phyloP scores from a whole-genome alignment of 2,888 invertebrate species.

The Scaeva pyrastri region DNA sequence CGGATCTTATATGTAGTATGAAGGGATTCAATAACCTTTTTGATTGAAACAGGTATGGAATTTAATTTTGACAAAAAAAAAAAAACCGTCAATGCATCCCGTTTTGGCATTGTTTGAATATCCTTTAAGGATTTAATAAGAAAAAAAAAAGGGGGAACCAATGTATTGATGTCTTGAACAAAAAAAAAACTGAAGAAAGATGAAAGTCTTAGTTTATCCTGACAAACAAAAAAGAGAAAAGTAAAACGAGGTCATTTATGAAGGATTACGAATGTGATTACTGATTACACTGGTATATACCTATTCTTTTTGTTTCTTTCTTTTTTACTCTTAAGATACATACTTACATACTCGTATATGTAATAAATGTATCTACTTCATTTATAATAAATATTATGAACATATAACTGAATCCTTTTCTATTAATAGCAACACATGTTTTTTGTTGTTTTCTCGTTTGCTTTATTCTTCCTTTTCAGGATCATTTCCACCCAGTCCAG shows the following conservation, averaged over 20 bases:
- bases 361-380: neutral
- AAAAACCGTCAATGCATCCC: constrained; percentile 54
- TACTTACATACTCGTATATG: too few species aligned
- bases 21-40: constrained; percentile 74
- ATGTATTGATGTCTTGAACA: constrained; percentile 4
- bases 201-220: constrained; percentile 46
- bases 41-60: constrained; percentile 70
- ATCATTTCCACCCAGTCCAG: constrained; percentile 98
- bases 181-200: neutral
- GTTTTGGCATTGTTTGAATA: constrained; percentile 66
- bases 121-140: constrained; percentile 37
- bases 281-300: too few species aligned
- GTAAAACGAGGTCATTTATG: constrained; percentile 59
- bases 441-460: constrained; percentile 50
- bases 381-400: neutral
- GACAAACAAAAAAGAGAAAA: neutral
- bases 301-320: constrained; percentile 17
- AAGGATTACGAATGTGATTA: constrained; percentile 62
- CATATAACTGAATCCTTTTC: constrained; percentile 65
- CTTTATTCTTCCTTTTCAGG: constrained; percentile 85
- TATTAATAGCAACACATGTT: constrained; percentile 54
- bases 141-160: constrained; percentile 1
- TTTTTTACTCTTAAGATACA: neutral
- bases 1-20: neutral
- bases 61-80: neutral